phyloP scores from a whole-genome alignment of 2,888 invertebrate species.

The Hypolimnas misippus region DNA sequence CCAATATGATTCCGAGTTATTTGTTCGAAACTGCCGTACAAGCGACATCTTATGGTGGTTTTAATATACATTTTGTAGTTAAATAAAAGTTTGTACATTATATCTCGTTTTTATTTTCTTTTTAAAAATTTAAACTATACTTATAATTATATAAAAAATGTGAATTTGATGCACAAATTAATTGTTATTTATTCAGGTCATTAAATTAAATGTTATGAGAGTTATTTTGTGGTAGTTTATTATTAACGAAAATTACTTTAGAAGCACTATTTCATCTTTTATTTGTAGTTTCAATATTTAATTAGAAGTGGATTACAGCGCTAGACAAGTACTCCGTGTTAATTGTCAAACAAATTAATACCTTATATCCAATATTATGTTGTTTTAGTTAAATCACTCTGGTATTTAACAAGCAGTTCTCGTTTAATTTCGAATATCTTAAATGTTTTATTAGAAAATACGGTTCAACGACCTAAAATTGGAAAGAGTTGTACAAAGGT shows the following conservation, averaged over 20 bases:
- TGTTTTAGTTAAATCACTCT: not conserved
- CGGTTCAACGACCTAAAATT: not conserved
- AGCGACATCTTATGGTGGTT: not conserved
- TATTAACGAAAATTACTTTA: too few relatives aligned
- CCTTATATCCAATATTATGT: not conserved
- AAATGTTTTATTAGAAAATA: not conserved
- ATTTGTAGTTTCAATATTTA: not conserved
- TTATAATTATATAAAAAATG: too few relatives aligned
- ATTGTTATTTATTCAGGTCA: too few relatives aligned
- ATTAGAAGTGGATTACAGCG: not conserved
- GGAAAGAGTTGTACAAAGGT: not conserved
- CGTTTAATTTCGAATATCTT: not conserved
- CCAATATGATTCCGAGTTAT: not conserved
- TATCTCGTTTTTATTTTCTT: not conserved
- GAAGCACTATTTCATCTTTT: not conserved
- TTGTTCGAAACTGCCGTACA: not conserved
- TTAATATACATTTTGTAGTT: too few relatives aligned
- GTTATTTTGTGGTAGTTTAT: not conserved
- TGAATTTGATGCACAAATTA: too few relatives aligned
- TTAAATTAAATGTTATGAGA: too few relatives aligned
- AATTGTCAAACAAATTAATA: not conserved
- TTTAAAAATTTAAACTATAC: too few relatives aligned
- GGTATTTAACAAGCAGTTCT: not conserved
- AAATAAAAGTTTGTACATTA: not conserved
- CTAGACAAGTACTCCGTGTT: not conserved